phyloP scores from a whole-genome alignment of 2,113 vertebrate species.

The Lamprologus ornatipinnis region DNA sequence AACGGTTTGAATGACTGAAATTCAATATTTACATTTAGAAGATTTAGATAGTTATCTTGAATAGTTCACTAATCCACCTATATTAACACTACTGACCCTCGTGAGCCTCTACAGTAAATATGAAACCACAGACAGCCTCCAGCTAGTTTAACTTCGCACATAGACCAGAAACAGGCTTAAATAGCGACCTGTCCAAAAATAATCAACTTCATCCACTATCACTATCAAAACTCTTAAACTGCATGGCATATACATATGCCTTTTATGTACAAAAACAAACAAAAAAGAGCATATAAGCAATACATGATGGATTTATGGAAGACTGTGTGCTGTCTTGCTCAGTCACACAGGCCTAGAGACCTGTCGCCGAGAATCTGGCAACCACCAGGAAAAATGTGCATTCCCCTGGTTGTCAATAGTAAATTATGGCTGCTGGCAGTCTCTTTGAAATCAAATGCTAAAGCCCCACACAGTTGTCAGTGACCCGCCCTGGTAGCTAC shows the following conservation, averaged over 20 bases:
- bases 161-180: neutral
- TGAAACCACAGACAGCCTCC: neutral
- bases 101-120: neutral
- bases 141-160: neutral
- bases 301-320: too few species aligned
- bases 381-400: too few species aligned
- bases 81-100: neutral
- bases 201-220: neutral
- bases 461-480: too few species aligned
- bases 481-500: too few species aligned
- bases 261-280: neutral
- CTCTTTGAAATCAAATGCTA: too few species aligned
- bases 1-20: neutral
- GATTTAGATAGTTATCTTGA: neutral
- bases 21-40: neutral
- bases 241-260: neutral
- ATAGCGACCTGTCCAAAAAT: neutral
- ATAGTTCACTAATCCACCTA: neutral
- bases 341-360: too few species aligned
- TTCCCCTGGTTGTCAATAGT: too few species aligned
- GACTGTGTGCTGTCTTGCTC: too few species aligned
- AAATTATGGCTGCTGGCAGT: too few species aligned
- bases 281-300: neutral
- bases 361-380: too few species aligned
- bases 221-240: neutral